These are phyloP conservation scores for Halisarca cf. caerulea DNA, from an alignment of 37 sponge, comb jelly and placozoan species.

Conservation along the genomic window DNA sequence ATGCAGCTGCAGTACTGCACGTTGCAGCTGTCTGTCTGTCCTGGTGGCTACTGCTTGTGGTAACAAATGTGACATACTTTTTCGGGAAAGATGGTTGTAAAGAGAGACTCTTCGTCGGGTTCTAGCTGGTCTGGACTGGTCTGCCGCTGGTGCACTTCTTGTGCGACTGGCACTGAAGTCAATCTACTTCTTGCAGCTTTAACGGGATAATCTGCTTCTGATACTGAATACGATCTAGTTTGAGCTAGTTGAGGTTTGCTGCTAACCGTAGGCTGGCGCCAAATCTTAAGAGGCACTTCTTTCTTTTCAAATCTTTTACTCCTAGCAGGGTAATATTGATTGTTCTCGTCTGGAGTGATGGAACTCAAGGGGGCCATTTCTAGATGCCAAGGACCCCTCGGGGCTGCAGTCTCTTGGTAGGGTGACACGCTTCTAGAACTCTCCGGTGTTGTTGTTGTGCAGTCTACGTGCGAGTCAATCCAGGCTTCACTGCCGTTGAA, in stretches of 20 bases:
- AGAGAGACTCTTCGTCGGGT: neutral
- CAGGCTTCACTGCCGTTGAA: neutral
- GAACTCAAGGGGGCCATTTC: slow-evolving; percentile 26
- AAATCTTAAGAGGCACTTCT: neutral
- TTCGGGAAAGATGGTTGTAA: slow-evolving; percentile 21
- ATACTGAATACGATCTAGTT: neutral
- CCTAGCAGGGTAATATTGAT: slow-evolving; percentile 19
- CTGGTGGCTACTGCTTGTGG: neutral
- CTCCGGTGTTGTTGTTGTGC: neutral
- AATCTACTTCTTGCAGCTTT: neutral
- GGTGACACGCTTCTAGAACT: neutral
- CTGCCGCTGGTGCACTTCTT: neutral
- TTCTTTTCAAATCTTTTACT: slow-evolving; percentile 7
- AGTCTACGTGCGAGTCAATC: neutral
- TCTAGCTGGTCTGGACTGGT: neutral
- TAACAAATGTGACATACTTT: no score
- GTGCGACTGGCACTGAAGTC: neutral
- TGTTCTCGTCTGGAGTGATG: slow-evolving; percentile 26
- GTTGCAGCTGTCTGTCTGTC: slow-evolving; percentile 4
- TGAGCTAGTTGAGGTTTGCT: neutral
- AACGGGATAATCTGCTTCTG: neutral
- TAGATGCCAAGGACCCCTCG: slow-evolving; percentile 4
- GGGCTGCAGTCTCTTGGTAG: neutral
- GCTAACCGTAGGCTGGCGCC: neutral
- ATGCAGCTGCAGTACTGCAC: neutral